These are phyloP conservation scores for Diuraphis noxia DNA, from an alignment of 1,140 invertebrate species.

Conservation along the genomic window DNA sequence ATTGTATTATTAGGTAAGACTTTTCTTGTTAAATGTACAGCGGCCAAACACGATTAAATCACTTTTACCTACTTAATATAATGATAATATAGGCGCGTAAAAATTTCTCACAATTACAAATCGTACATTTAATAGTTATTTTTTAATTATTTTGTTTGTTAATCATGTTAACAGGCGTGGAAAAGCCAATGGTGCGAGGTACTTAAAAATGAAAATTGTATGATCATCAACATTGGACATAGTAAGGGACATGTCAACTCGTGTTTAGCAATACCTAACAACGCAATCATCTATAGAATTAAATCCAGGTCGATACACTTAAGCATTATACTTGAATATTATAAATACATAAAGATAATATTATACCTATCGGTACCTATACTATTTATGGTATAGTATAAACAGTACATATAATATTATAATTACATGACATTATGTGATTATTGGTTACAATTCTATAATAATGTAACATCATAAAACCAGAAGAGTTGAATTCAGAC, in stretches of 20 bases:
- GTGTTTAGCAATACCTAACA: constrained; percentile 60
- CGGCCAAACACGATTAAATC: not conserved
- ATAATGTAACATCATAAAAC: not conserved
- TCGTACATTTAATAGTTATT: not conserved
- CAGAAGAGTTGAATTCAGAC: not conserved
- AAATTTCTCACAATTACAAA: not conserved
- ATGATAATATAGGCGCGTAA: not conserved
- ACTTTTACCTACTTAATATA: not conserved
- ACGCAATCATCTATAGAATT: constrained; percentile 63
- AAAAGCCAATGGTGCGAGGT: constrained; percentile 62
- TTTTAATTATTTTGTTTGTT: not conserved
- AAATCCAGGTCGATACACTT: constrained; percentile 60
- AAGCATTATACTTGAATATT: not conserved
- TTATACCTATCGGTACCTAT: not conserved
- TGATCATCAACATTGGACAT: constrained; percentile 60
- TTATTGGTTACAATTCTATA: too few relatives aligned
- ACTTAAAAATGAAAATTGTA: constrained; percentile 58
- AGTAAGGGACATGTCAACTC: constrained; percentile 57
- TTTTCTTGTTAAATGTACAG: not conserved
- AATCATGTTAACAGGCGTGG: constrained; percentile 59
- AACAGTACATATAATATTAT: too few relatives aligned
- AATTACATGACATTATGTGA: too few relatives aligned
- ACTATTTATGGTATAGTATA: not conserved
- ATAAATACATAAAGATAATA: not conserved
- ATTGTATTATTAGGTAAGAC: not conserved